phyloP scores from a whole-genome alignment of 2,888 invertebrate genomes.

The Chouioia cunea region DNA sequence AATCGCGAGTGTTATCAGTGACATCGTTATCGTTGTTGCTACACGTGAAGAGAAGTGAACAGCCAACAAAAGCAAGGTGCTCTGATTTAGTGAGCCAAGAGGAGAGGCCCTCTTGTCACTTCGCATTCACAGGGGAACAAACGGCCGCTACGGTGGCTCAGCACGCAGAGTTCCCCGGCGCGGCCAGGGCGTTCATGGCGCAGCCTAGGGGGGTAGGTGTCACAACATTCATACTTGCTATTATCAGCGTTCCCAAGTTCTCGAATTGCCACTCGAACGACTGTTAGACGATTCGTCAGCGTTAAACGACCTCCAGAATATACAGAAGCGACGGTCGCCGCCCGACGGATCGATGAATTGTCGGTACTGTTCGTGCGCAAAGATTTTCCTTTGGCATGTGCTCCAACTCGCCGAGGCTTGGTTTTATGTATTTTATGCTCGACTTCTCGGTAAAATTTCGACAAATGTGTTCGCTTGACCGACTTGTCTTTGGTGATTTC shows the following conservation, averaged over 20 bases:
- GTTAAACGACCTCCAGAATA: too few relatives aligned
- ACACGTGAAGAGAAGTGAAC: too few relatives aligned
- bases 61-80: slow-evolving; percentile 18
- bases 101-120: slow-evolving; percentile 51
- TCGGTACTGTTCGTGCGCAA: neutral
- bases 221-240: neutral
- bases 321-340: slow-evolving; percentile 10
- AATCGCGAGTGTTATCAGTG: too few relatives aligned
- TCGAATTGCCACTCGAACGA: too few relatives aligned
- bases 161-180: slow-evolving; percentile 73
- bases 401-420: too few relatives aligned
- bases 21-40: too few relatives aligned
- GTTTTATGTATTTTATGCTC: too few relatives aligned
- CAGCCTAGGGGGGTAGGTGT: slow-evolving; percentile 79
- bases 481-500: too few relatives aligned
- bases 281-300: too few relatives aligned
- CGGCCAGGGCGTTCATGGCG: slow-evolving; percentile 88
- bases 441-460: too few relatives aligned
- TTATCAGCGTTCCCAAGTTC: neutral
- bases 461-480: neutral
- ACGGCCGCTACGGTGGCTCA: slow-evolving; percentile 72
- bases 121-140: slow-evolving; percentile 65
- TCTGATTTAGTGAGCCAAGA: slow-evolving; percentile 45
- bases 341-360: slow-evolving; percentile 38
- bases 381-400: too few relatives aligned